phyloP scores from a whole-genome alignment of 2,797 vertebrate genomes.

The Mus spretus region DNA sequence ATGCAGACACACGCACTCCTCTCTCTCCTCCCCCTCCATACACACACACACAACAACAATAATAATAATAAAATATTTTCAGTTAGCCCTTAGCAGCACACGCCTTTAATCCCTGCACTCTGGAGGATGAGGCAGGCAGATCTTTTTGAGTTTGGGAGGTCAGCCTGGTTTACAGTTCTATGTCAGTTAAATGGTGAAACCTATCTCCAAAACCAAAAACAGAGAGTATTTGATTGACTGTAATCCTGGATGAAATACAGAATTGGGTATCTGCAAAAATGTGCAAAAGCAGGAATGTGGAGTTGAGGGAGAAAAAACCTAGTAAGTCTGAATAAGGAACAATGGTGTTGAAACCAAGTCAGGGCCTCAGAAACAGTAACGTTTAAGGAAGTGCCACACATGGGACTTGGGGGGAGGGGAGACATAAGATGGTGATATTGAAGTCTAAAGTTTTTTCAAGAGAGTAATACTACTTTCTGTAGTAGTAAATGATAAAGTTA shows the following conservation, averaged over 20 bases:
- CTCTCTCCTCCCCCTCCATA: not conserved
- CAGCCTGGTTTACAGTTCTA: not conserved
- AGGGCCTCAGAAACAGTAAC: slow-evolving; percentile 1
- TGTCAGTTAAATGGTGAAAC: not conserved
- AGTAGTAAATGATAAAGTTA: not conserved
- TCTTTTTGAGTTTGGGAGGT: not conserved
- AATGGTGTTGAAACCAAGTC: slow-evolving; percentile 29
- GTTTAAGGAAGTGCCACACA: slow-evolving; percentile 62
- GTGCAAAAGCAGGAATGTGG: not conserved
- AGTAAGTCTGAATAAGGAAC: slow-evolving; percentile 42
- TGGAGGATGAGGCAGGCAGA: not conserved
- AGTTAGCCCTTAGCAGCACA: not conserved
- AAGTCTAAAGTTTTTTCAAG: not conserved
- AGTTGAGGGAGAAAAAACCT: not conserved
- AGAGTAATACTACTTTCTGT: not conserved
- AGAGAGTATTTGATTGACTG: not conserved
- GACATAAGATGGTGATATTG: not conserved
- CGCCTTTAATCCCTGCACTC: not conserved
- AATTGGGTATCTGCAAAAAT: not conserved
- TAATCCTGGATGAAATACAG: slow-evolving; percentile 57
- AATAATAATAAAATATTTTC: not conserved
- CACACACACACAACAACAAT: not conserved
- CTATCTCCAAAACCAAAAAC: not conserved
- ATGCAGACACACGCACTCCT: not conserved
- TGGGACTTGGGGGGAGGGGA: not conserved